Conservation (phyloP, 2,797 vertebrate genomes). For the Melanotaenia maccullochi region DNA sequence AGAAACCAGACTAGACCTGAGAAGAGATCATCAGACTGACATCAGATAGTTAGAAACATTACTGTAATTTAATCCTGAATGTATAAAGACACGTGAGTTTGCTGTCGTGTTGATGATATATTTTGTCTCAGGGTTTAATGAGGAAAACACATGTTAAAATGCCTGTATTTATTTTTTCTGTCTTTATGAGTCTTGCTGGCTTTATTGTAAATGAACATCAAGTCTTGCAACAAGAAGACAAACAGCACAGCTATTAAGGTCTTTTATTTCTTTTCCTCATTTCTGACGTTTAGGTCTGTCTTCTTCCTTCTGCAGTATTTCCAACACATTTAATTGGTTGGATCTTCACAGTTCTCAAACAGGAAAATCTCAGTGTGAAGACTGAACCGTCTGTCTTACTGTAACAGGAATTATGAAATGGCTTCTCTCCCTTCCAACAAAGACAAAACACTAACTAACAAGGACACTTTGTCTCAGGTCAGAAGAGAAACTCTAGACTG, state of each 20-base stretch:
- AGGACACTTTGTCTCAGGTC: neutral
- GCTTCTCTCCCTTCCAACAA: slow-evolving; percentile 5
- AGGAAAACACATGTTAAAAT: neutral
- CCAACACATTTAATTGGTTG: slow-evolving; percentile 55
- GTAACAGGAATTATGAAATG: slow-evolving; percentile 6
- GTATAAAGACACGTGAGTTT: neutral
- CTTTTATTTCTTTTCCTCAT: slow-evolving; percentile 39
- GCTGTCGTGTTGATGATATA: neutral
- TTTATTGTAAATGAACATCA: slow-evolving; percentile 19
- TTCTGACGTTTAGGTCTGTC: slow-evolving; percentile 57
- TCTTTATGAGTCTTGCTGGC: neutral
- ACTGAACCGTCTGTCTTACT: slow-evolving; percentile 7
- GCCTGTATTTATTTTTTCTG: slow-evolving; percentile 14
- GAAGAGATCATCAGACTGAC: slow-evolving; percentile 7
- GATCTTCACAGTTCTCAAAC: slow-evolving; percentile 32
- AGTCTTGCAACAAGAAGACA: slow-evolving; percentile 21
- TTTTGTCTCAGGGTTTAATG: no score
- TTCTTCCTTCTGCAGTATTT: slow-evolving; percentile 47
- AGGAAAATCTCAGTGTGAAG: slow-evolving; percentile 32
- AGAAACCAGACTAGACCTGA: neutral
- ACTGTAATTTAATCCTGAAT: neutral
- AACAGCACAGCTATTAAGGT: slow-evolving; percentile 52
- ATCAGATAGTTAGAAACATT: neutral
- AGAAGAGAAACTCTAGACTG: slow-evolving; percentile 22
- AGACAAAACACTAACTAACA: slow-evolving; percentile 12